Conservation (phyloP, 1,140 invertebrate species). For the Harpegnathos saltator region DNA sequence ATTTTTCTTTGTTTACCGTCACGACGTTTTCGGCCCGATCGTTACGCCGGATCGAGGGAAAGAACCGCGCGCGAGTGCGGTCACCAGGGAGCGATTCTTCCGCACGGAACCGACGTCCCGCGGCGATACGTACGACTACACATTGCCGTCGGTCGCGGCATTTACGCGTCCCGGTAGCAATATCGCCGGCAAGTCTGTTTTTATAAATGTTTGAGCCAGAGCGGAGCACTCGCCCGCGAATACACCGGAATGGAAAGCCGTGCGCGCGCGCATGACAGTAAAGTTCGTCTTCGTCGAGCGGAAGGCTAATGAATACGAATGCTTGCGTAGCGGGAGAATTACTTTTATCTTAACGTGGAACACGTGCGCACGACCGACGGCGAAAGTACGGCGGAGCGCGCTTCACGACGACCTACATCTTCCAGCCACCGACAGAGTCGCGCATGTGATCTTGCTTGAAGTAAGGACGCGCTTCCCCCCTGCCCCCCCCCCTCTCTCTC, state of each 20-base stretch:
- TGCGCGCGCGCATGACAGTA: too few relatives aligned
- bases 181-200: constrained; percentile 42
- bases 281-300: constrained; percentile 17
- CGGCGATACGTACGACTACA: constrained; percentile 36
- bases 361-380: not conserved
- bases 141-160: constrained; percentile 16
- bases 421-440: not conserved
- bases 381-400: not conserved
- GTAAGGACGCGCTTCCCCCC: constrained; percentile 18
- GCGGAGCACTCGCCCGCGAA: not conserved
- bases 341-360: not conserved
- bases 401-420: constrained; percentile 15
- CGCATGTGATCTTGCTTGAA: not conserved
- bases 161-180: constrained; percentile 54
- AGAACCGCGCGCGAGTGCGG: not conserved
- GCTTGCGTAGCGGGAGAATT: not conserved
- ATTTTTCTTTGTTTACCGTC: constrained; percentile 52
- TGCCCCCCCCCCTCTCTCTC: not conserved
- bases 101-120: constrained; percentile 19
- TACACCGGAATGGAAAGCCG: not conserved
- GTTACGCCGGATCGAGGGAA: not conserved
- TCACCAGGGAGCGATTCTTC: constrained; percentile 51
- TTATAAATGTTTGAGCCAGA: constrained; percentile 27
- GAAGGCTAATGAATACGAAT: constrained; percentile 33
- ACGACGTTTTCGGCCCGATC: constrained; percentile 21